Base-by-base conservation (phyloP, 2,797 vertebrate genomes). In the Hoplostethus mediterraneus region DNA sequence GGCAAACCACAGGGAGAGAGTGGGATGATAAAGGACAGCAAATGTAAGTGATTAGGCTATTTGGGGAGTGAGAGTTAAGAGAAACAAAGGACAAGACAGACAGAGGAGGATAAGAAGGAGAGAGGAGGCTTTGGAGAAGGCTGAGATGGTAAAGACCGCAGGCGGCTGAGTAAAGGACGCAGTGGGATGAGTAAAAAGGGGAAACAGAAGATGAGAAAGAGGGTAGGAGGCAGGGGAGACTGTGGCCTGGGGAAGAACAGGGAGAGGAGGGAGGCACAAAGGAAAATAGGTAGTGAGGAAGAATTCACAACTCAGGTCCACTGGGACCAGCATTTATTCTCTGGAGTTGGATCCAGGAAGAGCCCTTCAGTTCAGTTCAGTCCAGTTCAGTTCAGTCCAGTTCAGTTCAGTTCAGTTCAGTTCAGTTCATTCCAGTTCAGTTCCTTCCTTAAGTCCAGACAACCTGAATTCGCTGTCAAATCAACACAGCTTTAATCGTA, bases 381-480 rank as follows among this genome's bases (percentile, higher is more conserved):
- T 21, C 1, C 21, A 21, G 21, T 21, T 21, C 21, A 1, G 21
- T 21, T 21, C 21, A 21, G 21, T 21, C 1, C 21, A 21, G 21
- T 21, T 21, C 21, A 21, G 21, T 21, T 1, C 21, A 21, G 21
- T 21, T 21, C 21, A 21, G 21, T 21, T 21, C 21, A 21, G 21
- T 21, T 21, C 21, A 21, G 21, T 21, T 21, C n/a, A n/a, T n/a
- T n/a, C n/a, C n/a, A 21, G 21, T 21, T 21, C 21, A 21, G 21
- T 21, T 21, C 21, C 21, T 21, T 21, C 21, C 21, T 21, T 21
- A 88, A 89, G 82, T 90, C 82, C 51, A 77, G 62, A 81, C 75
- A 81, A 89, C 85, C 87, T 79, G 54, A 7, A 52, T 66, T 71
- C 55, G 52, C 77, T 81, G 73, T 79, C 81, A 86, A 71, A 84